A percentile compares a stretch with the other conserved stretches of the same genome.
These are phyloP conservation scores for Diploscapter pachys DNA, from an alignment of 1,140 invertebrate species.

Conservation along the genomic window DNA sequence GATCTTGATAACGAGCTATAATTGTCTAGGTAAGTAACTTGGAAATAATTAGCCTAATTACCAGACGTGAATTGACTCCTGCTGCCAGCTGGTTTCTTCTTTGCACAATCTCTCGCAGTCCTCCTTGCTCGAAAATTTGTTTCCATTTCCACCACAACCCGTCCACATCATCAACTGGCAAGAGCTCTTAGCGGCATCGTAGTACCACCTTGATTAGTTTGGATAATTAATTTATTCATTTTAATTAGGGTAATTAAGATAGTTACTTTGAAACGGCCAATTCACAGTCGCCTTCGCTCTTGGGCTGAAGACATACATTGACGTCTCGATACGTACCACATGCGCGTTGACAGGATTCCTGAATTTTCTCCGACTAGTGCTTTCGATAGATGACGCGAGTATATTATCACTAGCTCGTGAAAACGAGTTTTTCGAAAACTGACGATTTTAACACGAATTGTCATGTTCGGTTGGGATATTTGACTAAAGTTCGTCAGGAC, in stretches of 20 bases:
- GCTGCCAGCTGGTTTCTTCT: constrained; percentile 21
- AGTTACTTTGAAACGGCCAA: constrained; percentile 35
- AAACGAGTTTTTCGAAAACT: too few species aligned
- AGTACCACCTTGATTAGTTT: constrained; percentile 42
- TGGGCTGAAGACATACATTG: constrained; percentile 73
- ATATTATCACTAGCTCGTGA: too few species aligned
- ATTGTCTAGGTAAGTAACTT: constrained; percentile 34
- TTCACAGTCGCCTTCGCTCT: constrained; percentile 72
- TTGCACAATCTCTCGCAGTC: constrained; percentile 53
- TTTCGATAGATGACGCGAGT: too few species aligned
- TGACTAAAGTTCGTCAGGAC: too few species aligned
- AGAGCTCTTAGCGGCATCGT: constrained; percentile 33
- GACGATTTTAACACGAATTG: too few species aligned
- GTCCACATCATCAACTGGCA: constrained; percentile 54
- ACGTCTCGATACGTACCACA: constrained; percentile 49
- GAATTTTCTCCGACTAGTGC: background rate
- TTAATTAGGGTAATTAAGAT: too few species aligned
- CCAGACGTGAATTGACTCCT: constrained; percentile 8
- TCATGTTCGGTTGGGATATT: too few species aligned
- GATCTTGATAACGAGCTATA: constrained; percentile 34
- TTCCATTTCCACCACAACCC: constrained; percentile 57
- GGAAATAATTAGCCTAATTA: constrained; percentile 1
- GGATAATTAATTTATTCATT: too few species aligned
- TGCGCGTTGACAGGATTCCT: constrained; percentile 52
- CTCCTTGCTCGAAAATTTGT: constrained; percentile 44